A percentile compares a stretch with the other conserved stretches of the same genome.
Conservation (phyloP, 2,797 vertebrate species). For the Microctenopoma stevenorrisi region DNA sequence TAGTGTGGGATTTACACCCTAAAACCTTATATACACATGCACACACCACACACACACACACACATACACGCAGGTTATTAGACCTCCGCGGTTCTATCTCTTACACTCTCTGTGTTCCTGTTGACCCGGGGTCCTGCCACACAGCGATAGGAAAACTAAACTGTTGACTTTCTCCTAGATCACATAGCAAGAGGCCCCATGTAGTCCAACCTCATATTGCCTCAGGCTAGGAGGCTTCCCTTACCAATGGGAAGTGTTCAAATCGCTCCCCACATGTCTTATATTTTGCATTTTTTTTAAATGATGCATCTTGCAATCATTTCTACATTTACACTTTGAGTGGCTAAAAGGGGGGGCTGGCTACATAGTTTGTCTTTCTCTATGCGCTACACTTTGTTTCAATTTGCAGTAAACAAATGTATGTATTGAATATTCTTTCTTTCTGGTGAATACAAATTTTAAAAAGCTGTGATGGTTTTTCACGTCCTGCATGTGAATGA, state of each 20-base stretch:
- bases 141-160: conserved; percentile 79
- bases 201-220: conserved; percentile 69
- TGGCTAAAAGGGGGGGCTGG: too few relatives aligned
- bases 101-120: conserved; percentile 63
- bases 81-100: conserved; percentile 63
- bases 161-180: conserved; percentile 80
- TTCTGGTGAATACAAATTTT: too few relatives aligned
- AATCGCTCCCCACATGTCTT: conserved; percentile 26
- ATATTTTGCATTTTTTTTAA: conserved; percentile 10
- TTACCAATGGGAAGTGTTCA: conserved; percentile 54
- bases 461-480: too few relatives aligned
- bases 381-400: too few relatives aligned
- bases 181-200: conserved; percentile 71
- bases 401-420: too few relatives aligned
- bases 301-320: not conserved
- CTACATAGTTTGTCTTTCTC: not conserved
- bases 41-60: conserved; percentile 32
- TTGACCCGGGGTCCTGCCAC: conserved; percentile 76
- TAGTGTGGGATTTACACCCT: conserved; percentile 69
- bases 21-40: conserved; percentile 70
- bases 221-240: conserved; percentile 59
- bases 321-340: not conserved
- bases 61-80: conserved; percentile 57
- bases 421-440: too few relatives aligned
- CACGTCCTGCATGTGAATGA: too few relatives aligned